phyloP scores from a whole-genome alignment of 2,888 invertebrate genomes.

The Lacanobia wlatinum region DNA sequence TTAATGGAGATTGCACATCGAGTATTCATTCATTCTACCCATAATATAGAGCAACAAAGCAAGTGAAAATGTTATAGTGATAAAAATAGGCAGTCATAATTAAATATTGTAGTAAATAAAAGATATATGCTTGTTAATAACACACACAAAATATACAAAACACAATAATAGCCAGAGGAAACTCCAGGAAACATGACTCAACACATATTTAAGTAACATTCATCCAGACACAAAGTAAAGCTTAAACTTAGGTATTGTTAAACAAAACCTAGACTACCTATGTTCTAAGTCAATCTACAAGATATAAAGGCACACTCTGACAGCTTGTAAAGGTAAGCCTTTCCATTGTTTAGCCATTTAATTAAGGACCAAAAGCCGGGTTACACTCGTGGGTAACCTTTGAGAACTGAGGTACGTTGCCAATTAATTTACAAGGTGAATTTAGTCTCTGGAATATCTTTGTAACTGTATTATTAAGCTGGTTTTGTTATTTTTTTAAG shows the following conservation, averaged over 20 bases:
- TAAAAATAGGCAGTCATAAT: no score
- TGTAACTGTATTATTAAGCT: not conserved
- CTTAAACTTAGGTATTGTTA: not conserved
- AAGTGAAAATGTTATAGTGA: not conserved
- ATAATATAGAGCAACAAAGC: no score
- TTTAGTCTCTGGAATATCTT: conserved; percentile 8
- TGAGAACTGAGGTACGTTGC: conserved; percentile 55
- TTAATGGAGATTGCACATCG: not conserved
- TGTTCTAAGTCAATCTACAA: conserved; percentile 30
- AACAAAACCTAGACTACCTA: not conserved
- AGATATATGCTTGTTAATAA: no score
- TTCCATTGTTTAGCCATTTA: conserved; percentile 46
- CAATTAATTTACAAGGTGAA: conserved; percentile 45
- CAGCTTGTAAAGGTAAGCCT: conserved; percentile 33
- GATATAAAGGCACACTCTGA: conserved; percentile 23
- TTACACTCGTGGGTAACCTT: conserved; percentile 33
- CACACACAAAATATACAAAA: no score
- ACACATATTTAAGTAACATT: not conserved
- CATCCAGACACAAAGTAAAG: not conserved
- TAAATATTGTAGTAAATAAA: no score
- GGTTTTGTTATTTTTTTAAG: not conserved
- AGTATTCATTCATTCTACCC: no score
- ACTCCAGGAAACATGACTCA: not conserved
- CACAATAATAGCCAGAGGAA: not conserved
- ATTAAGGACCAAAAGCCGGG: conserved; percentile 50